Conservation (phyloP, 2,888 invertebrate species). For the Lasioglossum marginatum region DNA sequence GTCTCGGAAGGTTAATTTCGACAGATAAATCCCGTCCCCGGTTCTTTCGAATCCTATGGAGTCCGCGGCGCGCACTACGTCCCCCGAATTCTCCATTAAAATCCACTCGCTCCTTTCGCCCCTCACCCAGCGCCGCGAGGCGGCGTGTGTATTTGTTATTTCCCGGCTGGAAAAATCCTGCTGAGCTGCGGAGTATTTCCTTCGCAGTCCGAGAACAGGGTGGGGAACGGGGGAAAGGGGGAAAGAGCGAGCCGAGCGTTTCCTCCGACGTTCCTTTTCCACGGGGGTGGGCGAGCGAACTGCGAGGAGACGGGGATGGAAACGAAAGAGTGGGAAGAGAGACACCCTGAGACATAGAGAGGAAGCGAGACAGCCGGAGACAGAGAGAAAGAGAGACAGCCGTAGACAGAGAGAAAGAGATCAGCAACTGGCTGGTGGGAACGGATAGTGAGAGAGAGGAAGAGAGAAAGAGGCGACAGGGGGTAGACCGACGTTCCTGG, state of each 20-base stretch:
- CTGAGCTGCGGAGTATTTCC: constrained; percentile 70
- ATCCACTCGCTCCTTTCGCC: constrained; percentile 36
- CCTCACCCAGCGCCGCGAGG: not conserved
- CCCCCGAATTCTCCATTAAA: constrained; percentile 53
- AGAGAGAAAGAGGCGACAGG: constrained; percentile 23
- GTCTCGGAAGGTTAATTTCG: constrained; percentile 3
- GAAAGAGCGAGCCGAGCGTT: constrained; percentile 44
- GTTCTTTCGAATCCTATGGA: not conserved
- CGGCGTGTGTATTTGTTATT: constrained; percentile 59
- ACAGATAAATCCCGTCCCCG: not conserved
- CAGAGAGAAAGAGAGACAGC: not conserved
- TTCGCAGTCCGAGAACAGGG: constrained; percentile 49
- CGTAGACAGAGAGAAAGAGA: constrained; percentile 11
- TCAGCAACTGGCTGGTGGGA: constrained; percentile 40
- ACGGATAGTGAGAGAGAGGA: constrained; percentile 17
- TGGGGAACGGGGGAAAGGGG: not conserved
- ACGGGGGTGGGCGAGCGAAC: constrained; percentile 64
- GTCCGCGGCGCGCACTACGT: not conserved
- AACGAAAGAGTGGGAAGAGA: constrained; percentile 12
- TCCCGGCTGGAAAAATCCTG: constrained; percentile 69
- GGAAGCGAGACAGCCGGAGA: constrained; percentile 12
- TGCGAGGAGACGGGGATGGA: constrained; percentile 25
- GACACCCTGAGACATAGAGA: not conserved
- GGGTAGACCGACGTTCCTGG: constrained; percentile 62
- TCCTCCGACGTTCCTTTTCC: constrained; percentile 68